Base-by-base conservation (phyloP, 2,888 invertebrate species). In the Priocnemis perturbator region DNA sequence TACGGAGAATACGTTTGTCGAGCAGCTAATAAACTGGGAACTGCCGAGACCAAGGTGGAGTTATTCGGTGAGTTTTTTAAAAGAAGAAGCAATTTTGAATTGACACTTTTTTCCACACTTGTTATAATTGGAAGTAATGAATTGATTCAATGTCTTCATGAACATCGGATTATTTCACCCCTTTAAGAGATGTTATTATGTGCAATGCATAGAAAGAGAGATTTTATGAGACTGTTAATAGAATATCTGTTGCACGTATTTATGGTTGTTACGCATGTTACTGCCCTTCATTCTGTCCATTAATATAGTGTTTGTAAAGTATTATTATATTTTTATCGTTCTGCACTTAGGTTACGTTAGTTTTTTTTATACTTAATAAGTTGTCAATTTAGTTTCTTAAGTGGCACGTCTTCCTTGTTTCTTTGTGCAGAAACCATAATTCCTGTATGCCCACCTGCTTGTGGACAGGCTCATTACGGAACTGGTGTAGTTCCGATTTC, bases 401-500 rank as follows among this genome's bases (percentile, higher is more conserved):
- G 30, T 48, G 74, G 89, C 89, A 89, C 88, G 89, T 79, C 80
- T 77, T 88, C 84, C 87, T 84, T 75, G 71, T 76, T 88, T 86
- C 81, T 87, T 84, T 88, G 82, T 91, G 89, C 93, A 95, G 96
- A 97, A 92, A 95, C 96, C 62, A 94, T 96, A 85, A 95, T 96
- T 81, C 97, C 97, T 80, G 95, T 97, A 83, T 97, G 97, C 87
- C 97, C 97, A 82, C 97, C 97, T 74, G 97, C 97, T 85, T 97
- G 97, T 90, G 95, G 94, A 9, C 93, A 93, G 85, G 91, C 93
- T 64, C 90, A 92, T 59, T 94, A 92, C 85, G 92, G 91, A 74
- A 91, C 91, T 78, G 91, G 90, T 71, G 93, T 92, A 30, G 89
- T 91, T 50, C 88, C 91, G 44, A 74, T 91, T 69, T 90, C 93